Base-by-base conservation (phyloP, 2,113 vertebrate species). In the Poeciliopsis prolifica region DNA sequence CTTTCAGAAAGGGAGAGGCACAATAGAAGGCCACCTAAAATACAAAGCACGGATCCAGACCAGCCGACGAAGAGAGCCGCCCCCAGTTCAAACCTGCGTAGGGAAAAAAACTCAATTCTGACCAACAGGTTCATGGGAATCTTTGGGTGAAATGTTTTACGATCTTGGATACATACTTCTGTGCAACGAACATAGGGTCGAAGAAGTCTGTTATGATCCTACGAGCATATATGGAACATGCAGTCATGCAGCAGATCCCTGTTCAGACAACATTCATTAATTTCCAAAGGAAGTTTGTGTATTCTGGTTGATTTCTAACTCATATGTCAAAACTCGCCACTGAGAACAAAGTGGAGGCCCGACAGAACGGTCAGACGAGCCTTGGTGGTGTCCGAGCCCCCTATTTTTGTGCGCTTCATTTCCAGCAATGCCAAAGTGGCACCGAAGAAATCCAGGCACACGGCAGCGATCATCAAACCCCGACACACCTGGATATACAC, bases 181-280 rank as follows among this genome's bases (percentile, higher is more conserved):
- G 97, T 82, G 96, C 96, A 77, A 98, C 87, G 91, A 92, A 97
- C 81, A 96, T 91, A 11, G 98, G 98, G 83, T 99, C 96, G 89
- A 98, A 99, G 94, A 98, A 99, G 81, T 99, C 97, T 1, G 95
- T 94, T 24, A 97, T 99, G 92, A 99, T 97, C 92, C 96, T 96
- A 93, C 96, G 96, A 74, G 98, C 98, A 54, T 99, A 99, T 74
- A 98, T 94, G 64, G 98, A 99, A 87, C 96, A 99, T 54, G 97
- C 95, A 1, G 95, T 96, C 94, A 99, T 93, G 75, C 95, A 96
- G 84, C 95, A 96, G 30, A 98, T 79, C 71, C 98, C 98, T 99
- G 86, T 29, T 78, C 83, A 88, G 35, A 79, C 15, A 17, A 44
- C 51, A 81, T 26, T 28, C 65, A 68, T 72, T 66, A 0, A 42